Conservation (phyloP, 2,797 vertebrate species). For the Gobionotothen gibberifrons region DNA sequence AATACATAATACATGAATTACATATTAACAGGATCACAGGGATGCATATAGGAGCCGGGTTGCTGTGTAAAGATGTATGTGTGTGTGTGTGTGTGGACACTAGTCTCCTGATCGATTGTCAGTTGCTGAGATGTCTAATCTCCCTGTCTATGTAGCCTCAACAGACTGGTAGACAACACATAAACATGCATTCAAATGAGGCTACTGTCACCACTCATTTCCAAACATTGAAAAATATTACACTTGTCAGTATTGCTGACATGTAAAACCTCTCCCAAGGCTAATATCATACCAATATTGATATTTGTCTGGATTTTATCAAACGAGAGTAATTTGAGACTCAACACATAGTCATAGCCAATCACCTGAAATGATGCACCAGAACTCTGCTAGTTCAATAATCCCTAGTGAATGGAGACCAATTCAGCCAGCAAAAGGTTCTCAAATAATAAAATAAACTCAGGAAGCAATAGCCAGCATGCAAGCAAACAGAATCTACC, state of each 20-base stretch:
- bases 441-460: too few relatives aligned
- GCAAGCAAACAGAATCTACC: background rate
- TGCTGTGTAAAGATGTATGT: background rate
- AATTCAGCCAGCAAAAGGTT: conserved; percentile 29
- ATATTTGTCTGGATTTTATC: conserved; percentile 27
- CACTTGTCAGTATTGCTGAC: conserved; percentile 37
- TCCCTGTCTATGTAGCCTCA: conserved; percentile 20
- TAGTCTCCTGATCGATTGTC: conserved; percentile 32
- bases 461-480: background rate
- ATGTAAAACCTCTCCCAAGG: conserved; percentile 25
- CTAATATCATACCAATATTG: conserved; percentile 5
- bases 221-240: conserved; percentile 12
- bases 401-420: conserved; percentile 13
- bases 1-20: too few relatives aligned
- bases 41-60: too few relatives aligned
- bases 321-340: conserved; percentile 22
- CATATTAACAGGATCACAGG: too few relatives aligned
- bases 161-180: conserved; percentile 20
- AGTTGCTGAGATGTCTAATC: conserved; percentile 49
- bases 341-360: conserved; percentile 28
- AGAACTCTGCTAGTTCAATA: conserved; percentile 20
- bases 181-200: conserved; percentile 35
- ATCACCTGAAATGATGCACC: conserved; percentile 30
- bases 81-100: background rate
- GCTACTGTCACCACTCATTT: background rate